These are phyloP conservation scores for Magallana ariakensis DNA, from an alignment of 1,140 invertebrate species.

Conservation along the genomic window DNA sequence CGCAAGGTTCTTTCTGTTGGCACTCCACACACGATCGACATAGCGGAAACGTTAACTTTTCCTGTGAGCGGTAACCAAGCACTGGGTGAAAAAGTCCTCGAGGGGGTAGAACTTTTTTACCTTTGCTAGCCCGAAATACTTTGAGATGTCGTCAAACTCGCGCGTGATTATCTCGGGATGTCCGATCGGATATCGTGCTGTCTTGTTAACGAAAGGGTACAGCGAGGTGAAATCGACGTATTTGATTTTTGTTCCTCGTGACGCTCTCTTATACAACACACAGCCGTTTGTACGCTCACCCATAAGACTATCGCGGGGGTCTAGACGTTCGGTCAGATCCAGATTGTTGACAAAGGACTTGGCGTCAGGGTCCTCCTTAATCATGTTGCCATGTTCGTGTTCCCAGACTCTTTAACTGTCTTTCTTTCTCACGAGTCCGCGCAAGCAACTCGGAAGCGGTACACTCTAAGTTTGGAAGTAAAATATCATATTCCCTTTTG, in stretches of 20 bases:
- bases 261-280: background rate
- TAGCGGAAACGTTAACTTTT: constrained; percentile 51
- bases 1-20: constrained; percentile 35
- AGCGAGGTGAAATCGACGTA: constrained; percentile 43
- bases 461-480: constrained; percentile 40
- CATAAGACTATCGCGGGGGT: constrained; percentile 39
- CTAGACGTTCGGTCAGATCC: background rate
- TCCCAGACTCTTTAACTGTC: constrained; percentile 55
- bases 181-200: constrained; percentile 40
- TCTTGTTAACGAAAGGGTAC: constrained; percentile 45
- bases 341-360: background rate
- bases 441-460: constrained; percentile 53
- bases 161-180: constrained; percentile 50
- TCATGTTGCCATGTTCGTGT: constrained; percentile 54
- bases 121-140: constrained; percentile 48
- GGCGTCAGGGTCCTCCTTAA: constrained; percentile 46
- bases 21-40: constrained; percentile 52
- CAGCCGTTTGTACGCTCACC: constrained; percentile 34
- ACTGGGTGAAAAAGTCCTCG: constrained; percentile 48
- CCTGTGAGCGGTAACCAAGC: constrained; percentile 37
- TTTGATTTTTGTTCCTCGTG: constrained; percentile 24
- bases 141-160: constrained; percentile 25
- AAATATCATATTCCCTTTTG: background rate
- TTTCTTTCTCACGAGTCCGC: constrained; percentile 46
- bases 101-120: constrained; percentile 31